phyloP scores from a whole-genome alignment of 2,888 invertebrate species.

The Cephus pygmeus region DNA sequence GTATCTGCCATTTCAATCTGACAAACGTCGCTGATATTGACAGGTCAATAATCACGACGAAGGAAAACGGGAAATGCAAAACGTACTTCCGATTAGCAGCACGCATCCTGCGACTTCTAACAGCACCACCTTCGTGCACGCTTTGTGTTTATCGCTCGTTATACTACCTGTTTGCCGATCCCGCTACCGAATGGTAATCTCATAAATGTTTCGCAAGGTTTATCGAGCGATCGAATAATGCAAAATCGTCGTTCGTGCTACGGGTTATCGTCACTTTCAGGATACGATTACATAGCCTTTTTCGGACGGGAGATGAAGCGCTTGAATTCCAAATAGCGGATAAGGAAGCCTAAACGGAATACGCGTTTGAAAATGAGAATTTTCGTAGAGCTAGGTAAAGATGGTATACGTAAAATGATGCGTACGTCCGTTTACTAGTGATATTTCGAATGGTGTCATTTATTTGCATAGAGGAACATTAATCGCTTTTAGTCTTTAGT shows the following conservation, averaged over 20 bases:
- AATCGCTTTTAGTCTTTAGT: background rate
- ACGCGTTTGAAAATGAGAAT: background rate
- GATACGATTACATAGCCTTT: background rate
- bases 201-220: background rate
- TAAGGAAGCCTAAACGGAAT: background rate
- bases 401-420: background rate
- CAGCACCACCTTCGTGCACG: conserved; percentile 21
- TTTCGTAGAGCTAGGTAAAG: background rate
- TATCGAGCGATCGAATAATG: background rate
- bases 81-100: conserved; percentile 31
- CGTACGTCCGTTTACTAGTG: background rate
- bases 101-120: conserved; percentile 19
- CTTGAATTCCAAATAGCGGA: background rate
- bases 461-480: background rate
- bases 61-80: conserved; percentile 23
- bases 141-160: background rate
- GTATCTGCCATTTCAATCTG: conserved; percentile 36
- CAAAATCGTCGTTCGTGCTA: background rate
- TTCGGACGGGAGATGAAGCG: background rate
- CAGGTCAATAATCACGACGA: conserved; percentile 33
- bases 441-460: background rate
- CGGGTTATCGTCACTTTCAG: background rate
- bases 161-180: background rate
- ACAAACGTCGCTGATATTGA: conserved; percentile 34
- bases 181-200: background rate